Evolutionary conservation across 2,888 invertebrate species (phyloP), one percentile per base, ranked within the genome.

Genomic region (Halictus quadricinctus): DNA sequence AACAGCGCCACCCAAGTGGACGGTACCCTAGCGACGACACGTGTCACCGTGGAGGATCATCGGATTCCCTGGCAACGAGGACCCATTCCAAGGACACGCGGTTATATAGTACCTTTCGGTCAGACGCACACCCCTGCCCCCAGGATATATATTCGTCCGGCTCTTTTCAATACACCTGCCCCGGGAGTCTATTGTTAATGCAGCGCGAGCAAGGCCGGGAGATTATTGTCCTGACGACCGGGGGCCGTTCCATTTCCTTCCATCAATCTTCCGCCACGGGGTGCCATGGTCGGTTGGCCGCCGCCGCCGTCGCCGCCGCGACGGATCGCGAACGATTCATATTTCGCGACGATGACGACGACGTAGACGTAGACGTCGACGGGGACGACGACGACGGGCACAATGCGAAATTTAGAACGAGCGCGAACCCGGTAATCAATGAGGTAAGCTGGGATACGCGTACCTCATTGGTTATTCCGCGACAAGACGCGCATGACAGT

Each of bases 391-490:
- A 79, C 84, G 60, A 60, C 70, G 58, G 72, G 73, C 79, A 76
- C 80, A 79, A 90, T 81, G 84, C 48, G 79, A 88, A 87, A 89
- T 89, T 89, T 88, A 87, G 87, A 89, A 84, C 88, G 85, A 80
- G 84, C 87, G 84, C 87, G 87, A 85, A 80, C 85, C 79, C 80
- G 80, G 78, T 87, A 89, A 89, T 89, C 90, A 88, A 89, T 89
- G 89, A 89, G 90, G 81, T 86, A 84, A 87, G 80, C 78, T 72
- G 81, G 79, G 85, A 88, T 87, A 81, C 81, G 86, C 72, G 79
- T 81, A 80, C 84, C 88, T 88, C 83, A 87, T 85, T 84, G 84
- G 90, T 83, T 85, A 88, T 89, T 83, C 79, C 79, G 70, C 74
- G 77, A 84, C 80, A 84, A 88, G 81, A 81, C 80, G 89, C 88